Evolutionary conservation across 2,113 vertebrate species (phyloP).

Genomic region (Microtus oregoni): DNA sequence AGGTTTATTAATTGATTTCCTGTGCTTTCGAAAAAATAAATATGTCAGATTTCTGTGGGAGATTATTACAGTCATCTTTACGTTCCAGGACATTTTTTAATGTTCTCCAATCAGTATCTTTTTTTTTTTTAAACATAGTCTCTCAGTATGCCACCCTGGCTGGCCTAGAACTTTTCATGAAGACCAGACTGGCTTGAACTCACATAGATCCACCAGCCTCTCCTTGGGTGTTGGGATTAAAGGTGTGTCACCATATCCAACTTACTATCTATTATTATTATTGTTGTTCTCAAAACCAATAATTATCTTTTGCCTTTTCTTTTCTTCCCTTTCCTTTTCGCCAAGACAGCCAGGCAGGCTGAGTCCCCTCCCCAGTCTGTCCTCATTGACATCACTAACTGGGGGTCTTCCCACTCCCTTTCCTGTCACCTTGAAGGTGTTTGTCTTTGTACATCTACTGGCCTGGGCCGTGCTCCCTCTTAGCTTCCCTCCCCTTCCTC

Average conservation of each 20-base stretch:
- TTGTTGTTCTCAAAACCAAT: not conserved
- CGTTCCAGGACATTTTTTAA: not conserved
- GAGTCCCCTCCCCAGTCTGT: not conserved
- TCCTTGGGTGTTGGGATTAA: not conserved
- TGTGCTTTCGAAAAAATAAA: not conserved
- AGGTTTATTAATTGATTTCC: not conserved
- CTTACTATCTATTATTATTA: not conserved
- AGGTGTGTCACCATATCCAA: not conserved
- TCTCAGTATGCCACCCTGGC: not conserved
- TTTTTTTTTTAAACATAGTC: not conserved
- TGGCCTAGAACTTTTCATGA: not conserved
- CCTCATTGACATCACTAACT: not conserved
- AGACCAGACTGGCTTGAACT: not conserved
- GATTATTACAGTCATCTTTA: not conserved
- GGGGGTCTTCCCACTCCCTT: not conserved
- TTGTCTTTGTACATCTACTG: not conserved
- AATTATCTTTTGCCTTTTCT: not conserved
- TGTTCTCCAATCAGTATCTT: not conserved
- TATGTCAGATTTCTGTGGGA: not conserved
- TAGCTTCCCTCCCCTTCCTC: not conserved
- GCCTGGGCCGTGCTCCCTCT: not conserved
- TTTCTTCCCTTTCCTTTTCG: not conserved
- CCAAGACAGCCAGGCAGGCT: not conserved
- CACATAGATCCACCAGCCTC: not conserved
- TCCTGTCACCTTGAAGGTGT: not conserved